These are phyloP conservation scores for Butastur rufipennis DNA, from an alignment of 2,113 vertebrate species.

Conservation along the genomic window DNA sequence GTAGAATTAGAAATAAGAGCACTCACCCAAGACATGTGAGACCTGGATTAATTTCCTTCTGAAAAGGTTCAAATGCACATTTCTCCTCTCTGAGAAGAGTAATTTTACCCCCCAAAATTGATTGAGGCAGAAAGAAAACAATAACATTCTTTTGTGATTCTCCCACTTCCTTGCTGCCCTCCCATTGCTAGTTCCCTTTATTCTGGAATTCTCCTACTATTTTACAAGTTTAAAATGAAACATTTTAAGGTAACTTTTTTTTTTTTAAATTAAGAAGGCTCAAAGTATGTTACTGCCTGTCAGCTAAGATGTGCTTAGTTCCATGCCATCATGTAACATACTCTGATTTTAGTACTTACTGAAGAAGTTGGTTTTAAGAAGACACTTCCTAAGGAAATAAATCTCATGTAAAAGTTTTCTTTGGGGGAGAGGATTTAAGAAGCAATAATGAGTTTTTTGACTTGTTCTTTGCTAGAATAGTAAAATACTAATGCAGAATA, in stretches of 20 bases:
- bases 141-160: not conserved
- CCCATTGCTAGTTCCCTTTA: not conserved
- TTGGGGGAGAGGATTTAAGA: not conserved
- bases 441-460: not conserved
- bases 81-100: not conserved
- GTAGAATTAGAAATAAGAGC: not conserved
- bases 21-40: not conserved
- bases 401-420: not conserved
- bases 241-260: not conserved
- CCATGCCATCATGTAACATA: not conserved
- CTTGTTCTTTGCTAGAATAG: not conserved
- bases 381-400: not conserved
- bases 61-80: not conserved
- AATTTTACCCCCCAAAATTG: not conserved
- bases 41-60: not conserved
- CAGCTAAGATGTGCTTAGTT: not conserved
- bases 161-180: not conserved
- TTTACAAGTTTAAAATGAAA: not conserved
- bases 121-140: not conserved
- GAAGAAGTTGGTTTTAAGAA: not conserved
- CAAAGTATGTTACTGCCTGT: not conserved
- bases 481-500: not conserved
- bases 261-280: not conserved
- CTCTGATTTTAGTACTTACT: not conserved
- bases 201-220: not conserved